Evolutionary conservation across 1,140 invertebrate genomes (phyloP).

Genomic region (Matsumurasca onukii): DNA sequence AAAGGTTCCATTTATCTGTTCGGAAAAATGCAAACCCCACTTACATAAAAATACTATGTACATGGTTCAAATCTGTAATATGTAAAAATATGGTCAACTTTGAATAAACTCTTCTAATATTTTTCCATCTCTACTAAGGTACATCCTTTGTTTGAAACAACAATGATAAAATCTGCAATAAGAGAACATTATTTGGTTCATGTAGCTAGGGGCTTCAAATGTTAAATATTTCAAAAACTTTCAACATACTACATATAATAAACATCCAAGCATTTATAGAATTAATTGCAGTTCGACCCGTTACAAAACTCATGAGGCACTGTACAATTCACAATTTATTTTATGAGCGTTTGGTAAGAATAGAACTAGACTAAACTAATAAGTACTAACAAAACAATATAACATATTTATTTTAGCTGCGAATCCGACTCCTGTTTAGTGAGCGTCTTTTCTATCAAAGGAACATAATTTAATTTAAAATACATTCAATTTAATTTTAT

Average conservation of each 20-base stretch:
- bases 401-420: no score
- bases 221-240: constrained; percentile 24
- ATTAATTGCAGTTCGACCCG: constrained; percentile 33
- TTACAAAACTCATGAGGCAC: constrained; percentile 33
- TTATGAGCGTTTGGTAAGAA: constrained; percentile 12
- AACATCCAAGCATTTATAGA: constrained; percentile 11
- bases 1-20: constrained; percentile 21
- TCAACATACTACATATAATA: neutral
- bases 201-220: neutral
- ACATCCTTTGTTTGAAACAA: constrained; percentile 30
- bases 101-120: constrained; percentile 33
- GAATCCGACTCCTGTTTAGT: neutral
- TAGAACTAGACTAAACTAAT: constrained; percentile 28
- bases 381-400: constrained; percentile 21
- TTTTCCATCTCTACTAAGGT: constrained; percentile 31
- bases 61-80: constrained; percentile 27
- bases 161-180: constrained; percentile 29
- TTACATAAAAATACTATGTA: constrained; percentile 36
- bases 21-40: constrained; percentile 33
- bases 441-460: constrained; percentile 17
- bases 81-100: constrained; percentile 32
- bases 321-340: constrained; percentile 29
- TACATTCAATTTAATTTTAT: constrained; percentile 1
- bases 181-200: constrained; percentile 28
- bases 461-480: constrained; percentile 2